Evolutionary conservation across 2,797 vertebrate genomes (phyloP).

Genomic region (Syngnathus rostellatus): DNA sequence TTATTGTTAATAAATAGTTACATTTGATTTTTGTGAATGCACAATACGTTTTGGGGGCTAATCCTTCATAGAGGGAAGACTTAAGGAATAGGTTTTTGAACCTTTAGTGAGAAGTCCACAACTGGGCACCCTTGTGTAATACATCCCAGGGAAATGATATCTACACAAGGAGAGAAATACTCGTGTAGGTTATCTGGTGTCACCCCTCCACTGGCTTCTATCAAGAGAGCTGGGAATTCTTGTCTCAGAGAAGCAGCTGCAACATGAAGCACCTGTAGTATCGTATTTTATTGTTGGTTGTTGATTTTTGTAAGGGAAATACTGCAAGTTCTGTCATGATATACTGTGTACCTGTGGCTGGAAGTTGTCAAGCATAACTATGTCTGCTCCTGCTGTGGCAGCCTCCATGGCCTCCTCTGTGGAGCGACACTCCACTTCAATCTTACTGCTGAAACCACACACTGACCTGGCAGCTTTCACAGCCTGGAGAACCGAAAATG

Average conservation of each 20-base stretch:
- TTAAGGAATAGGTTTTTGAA: slow-evolving; percentile 41
- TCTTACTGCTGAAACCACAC: slow-evolving; percentile 69
- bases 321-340: not conserved
- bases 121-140: slow-evolving; percentile 75
- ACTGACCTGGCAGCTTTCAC: slow-evolving; percentile 54
- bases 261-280: slow-evolving; percentile 63
- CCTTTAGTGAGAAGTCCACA: slow-evolving; percentile 81
- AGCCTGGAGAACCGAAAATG: slow-evolving; percentile 51
- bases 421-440: slow-evolving; percentile 76
- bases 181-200: slow-evolving; percentile 51
- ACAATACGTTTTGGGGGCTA: not conserved
- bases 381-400: slow-evolving; percentile 65
- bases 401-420: slow-evolving; percentile 65
- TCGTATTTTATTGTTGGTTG: not conserved
- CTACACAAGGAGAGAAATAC: slow-evolving; percentile 69
- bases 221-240: slow-evolving; percentile 54
- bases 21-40: not conserved
- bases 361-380: slow-evolving; percentile 81
- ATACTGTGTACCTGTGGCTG: slow-evolving; percentile 61
- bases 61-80: not conserved
- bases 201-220: slow-evolving; percentile 80
- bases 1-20: not conserved
- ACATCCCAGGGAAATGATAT: slow-evolving; percentile 77
- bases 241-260: slow-evolving; percentile 65
- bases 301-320: not conserved